Percentiles rank a stretch among this genome's conserved stretches.
phyloP scores from a whole-genome alignment of 2,888 invertebrate species.

The Chydorus sphaericus region DNA sequence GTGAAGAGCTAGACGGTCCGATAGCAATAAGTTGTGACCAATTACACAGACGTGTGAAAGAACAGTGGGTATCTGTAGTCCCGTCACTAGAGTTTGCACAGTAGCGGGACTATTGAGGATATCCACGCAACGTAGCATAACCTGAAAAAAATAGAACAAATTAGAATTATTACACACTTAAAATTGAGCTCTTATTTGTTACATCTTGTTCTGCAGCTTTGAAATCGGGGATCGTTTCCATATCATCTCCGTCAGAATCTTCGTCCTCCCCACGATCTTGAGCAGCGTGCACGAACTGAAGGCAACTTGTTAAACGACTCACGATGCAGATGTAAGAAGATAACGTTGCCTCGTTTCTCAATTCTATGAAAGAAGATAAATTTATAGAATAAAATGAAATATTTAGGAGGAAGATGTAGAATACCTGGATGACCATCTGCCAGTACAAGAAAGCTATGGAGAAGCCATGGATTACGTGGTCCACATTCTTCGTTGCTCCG shows the following conservation, averaged over 20 bases:
- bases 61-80: constrained; percentile 34
- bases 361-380: constrained; percentile 9
- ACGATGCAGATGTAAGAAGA: constrained; percentile 42
- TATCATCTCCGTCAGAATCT: constrained; percentile 24
- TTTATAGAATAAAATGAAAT: constrained; percentile 11
- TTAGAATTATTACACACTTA: neutral
- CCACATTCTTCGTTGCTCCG: constrained; percentile 28
- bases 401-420: constrained; percentile 21
- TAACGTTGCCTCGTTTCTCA: constrained; percentile 30
- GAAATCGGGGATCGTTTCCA: constrained; percentile 16
- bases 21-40: constrained; percentile 67
- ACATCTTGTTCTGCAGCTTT: constrained; percentile 14
- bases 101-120: constrained; percentile 48
- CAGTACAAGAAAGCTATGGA: constrained; percentile 50
- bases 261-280: constrained; percentile 42
- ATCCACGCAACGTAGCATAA: constrained; percentile 40
- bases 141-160: constrained; percentile 15
- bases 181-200: constrained; percentile 18
- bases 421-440: constrained; percentile 51
- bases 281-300: constrained; percentile 35
- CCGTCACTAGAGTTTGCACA: constrained; percentile 38
- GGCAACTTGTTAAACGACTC: constrained; percentile 34
- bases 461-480: constrained; percentile 45
- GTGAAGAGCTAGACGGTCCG: constrained; percentile 65
- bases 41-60: constrained; percentile 56